Base-by-base conservation (phyloP, 2,113 vertebrate species). In the Gasterosteus aculeatus region DNA sequence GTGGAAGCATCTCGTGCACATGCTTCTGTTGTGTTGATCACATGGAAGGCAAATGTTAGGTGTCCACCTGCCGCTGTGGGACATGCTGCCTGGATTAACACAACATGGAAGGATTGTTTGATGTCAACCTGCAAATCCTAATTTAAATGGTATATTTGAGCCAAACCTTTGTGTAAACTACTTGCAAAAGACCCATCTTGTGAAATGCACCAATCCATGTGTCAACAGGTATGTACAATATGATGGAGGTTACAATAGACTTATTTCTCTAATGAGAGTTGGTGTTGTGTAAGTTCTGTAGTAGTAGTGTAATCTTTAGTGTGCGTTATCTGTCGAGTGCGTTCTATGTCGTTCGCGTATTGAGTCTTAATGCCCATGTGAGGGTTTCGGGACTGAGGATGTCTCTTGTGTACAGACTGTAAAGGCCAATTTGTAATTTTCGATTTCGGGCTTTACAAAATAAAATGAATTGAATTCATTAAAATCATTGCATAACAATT, bases 101-200 rank as follows among this genome's bases (percentile, higher is more conserved):
- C 19, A 62, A 69, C 7, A 46, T 18, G 6, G 18, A n/a, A 49
- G 39, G n/a, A 29, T 38, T 57, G 33, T 29, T 58, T 61, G 19
- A 26, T 44, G 56, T 18, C 6, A 5, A 15, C 41, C 33, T 39
- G 33, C 46, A 42, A 66, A 69, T 71, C 69, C 66, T 67, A 26
- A 44, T 29, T 86, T 47, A 56, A 29, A 4, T 19, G 9, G 56
- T 69, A 42, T 60, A 35, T 81, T 46, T 63, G n/a, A 1, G 2
- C 18, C 58, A 31, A 56, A 60, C 57, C 49, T 22, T 59, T 80
- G 22, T 18, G 35, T 51, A 58, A 67, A 39, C 35, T 1, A 0
- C 35, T 82, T 67, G 59, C 57, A 39, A 72, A 71, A 59, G 46
- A n/a, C 44, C 29, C 26, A 64, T 46, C 26, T 18, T 64, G 16